Base-by-base conservation (phyloP, 2,888 invertebrate species). In the Serripes groenlandicus region DNA sequence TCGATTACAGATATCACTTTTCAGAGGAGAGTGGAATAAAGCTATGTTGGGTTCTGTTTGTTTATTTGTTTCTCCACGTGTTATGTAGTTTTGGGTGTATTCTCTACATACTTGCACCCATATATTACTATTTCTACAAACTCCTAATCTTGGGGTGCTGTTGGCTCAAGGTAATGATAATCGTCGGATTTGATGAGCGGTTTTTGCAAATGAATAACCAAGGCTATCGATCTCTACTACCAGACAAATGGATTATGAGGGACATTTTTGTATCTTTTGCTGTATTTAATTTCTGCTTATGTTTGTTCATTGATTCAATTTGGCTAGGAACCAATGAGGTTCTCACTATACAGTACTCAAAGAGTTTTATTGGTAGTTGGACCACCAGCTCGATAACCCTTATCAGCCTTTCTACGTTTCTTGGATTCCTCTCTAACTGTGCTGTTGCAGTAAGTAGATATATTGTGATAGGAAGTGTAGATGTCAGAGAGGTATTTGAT, bases 401-500 rank as follows among this genome's bases (percentile, higher is more conserved):
- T 18, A 5, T 15, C n/a, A 32, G 34, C 32, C 62, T 62, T 0
- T 32, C 62, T 3, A 34, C 62, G 28, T 28, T 32, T 21, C 15
- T 62, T 15, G 32, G 32, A 9, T 34, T n/a, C 21, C 34, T 62
- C 7, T 62, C 62, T 15, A 62, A 62, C 18, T 34, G 28, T 34
- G 62, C 34, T 32, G 34, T 34, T 11, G 62, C 62, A 4, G n/a
- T 62, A 18, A 34, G 62, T 21, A 62, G 62, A 23, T 62, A n/a
- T 18, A 30, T 62, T 7, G 62, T 62, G n/a, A 28, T 34, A 11
- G 62, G 62, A 34, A 30, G 15, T n/a, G 62, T 62, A 34, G 34
- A 62, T n/a, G 32, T 62, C n/a, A 62, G 15, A 34, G 34, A 62
- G n/a, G 62, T 32, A 15, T 62, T 62, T 34, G 62, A 32, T 21